Percentiles rank a stretch among this genome's conserved stretches.
phyloP scores from a whole-genome alignment of 1,140 invertebrate species.

The Cheumatopsyche charites region DNA sequence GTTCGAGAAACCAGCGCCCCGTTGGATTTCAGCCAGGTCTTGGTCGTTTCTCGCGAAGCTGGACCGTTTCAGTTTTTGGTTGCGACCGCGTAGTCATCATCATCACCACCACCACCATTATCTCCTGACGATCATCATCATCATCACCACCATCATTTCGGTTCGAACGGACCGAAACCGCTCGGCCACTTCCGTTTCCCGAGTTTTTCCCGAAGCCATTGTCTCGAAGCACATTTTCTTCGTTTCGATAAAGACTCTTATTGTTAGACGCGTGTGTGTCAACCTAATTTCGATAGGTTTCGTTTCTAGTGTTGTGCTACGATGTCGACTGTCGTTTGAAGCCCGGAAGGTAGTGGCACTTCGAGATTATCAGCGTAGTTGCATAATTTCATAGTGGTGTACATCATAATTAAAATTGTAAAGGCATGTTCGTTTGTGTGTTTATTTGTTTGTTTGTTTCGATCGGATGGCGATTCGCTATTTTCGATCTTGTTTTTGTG shows the following conservation, averaged over 20 bases:
- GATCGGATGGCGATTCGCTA: too few species aligned
- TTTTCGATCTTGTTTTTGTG: too few species aligned
- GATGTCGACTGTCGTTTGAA: background rate
- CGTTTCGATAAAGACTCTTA: background rate
- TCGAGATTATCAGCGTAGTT: background rate
- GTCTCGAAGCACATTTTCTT: background rate
- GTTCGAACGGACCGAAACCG: too few species aligned
- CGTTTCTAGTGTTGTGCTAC: background rate
- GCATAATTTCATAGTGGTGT: too few species aligned
- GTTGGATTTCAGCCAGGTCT: constrained; percentile 33
- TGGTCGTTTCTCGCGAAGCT: constrained; percentile 27
- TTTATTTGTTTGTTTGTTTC: too few species aligned
- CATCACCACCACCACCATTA: constrained; percentile 20
- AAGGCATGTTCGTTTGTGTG: too few species aligned
- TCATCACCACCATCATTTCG: background rate
- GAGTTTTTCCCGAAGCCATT: background rate
- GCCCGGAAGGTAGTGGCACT: background rate
- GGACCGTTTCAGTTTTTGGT: constrained; percentile 33
- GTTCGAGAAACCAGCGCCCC: background rate
- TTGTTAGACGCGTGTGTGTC: background rate
- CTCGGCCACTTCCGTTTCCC: background rate
- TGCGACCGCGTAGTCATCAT: constrained; percentile 22
- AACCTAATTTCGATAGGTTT: background rate
- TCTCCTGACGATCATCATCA: background rate
- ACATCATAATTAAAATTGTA: too few species aligned